phyloP scores from a whole-genome alignment of 2,113 vertebrate genomes.

The Bettongia penicillata region DNA sequence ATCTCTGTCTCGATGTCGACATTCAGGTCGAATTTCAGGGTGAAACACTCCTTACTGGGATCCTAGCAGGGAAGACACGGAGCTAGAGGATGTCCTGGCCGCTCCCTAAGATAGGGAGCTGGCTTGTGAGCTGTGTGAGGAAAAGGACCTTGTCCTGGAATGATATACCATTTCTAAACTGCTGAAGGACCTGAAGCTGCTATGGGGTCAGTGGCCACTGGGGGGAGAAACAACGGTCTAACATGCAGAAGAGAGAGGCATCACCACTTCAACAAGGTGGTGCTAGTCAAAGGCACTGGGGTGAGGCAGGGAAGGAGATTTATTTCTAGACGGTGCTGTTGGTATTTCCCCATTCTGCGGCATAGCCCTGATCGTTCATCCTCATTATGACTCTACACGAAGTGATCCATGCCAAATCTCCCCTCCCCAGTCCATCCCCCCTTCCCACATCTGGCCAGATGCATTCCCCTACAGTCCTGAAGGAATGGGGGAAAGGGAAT shows the following conservation, averaged over 20 bases:
- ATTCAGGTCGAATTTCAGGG: conserved; percentile 94
- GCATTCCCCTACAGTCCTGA: background rate
- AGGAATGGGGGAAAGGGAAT: background rate
- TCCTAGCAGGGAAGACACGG: conserved; percentile 83
- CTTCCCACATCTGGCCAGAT: background rate
- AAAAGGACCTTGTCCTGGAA: background rate
- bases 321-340: background rate
- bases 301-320: background rate
- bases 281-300: background rate
- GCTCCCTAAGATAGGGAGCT: background rate
- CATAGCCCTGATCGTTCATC: background rate
- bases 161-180: background rate
- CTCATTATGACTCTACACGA: background rate
- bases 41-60: conserved; percentile 98
- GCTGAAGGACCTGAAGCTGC: background rate
- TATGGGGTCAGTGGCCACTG: background rate
- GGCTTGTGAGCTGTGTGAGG: background rate
- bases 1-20: conserved; percentile 92
- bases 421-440: background rate
- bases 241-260: background rate
- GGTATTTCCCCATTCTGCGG: background rate
- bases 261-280: background rate
- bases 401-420: background rate
- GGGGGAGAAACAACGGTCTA: background rate
- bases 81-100: background rate